Conservation (phyloP, 2,888 invertebrate genomes). For the Leucoptera coffeella region DNA sequence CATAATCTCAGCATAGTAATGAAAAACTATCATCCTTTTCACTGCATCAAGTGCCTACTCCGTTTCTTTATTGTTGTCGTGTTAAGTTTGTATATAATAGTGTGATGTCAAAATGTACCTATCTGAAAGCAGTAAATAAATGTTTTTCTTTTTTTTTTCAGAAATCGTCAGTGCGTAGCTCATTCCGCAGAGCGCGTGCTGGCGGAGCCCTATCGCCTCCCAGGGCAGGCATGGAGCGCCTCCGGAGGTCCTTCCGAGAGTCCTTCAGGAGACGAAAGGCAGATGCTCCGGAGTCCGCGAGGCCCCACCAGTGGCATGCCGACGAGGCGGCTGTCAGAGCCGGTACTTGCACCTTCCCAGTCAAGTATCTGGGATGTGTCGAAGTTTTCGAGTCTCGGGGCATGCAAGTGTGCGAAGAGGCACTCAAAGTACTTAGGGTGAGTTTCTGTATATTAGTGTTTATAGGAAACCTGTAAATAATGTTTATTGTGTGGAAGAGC, state of each 20-base stretch:
- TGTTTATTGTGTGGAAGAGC: constrained; percentile 85
- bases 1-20: too few species aligned
- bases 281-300: constrained; percentile 81
- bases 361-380: constrained; percentile 98
- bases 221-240: constrained; percentile 72
- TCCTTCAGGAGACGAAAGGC: constrained; percentile 84
- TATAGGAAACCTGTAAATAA: too few species aligned
- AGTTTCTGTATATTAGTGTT: too few species aligned
- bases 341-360: constrained; percentile 95
- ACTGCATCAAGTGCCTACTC: too few species aligned
- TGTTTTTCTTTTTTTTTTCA: constrained; percentile 13
- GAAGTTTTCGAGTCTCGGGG: constrained; percentile 99
- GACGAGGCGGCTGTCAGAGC: constrained; percentile 95
- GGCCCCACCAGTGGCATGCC: constrained; percentile 97
- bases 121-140: too few species aligned
- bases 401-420: constrained; percentile 99
- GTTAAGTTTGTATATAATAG: too few species aligned
- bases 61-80: too few species aligned
- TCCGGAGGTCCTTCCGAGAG: constrained; percentile 85
- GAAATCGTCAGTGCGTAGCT: constrained; percentile 45
- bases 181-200: constrained; percentile 39
- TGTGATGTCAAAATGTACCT: too few species aligned
- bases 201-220: constrained; percentile 40
- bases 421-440: constrained; percentile 92
- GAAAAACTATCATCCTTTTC: too few species aligned